Evolutionary conservation across 2,113 vertebrate genomes (phyloP), one percentile per base, ranked within the genome.

Genomic region (Gnathonemus longibarbis): DNA sequence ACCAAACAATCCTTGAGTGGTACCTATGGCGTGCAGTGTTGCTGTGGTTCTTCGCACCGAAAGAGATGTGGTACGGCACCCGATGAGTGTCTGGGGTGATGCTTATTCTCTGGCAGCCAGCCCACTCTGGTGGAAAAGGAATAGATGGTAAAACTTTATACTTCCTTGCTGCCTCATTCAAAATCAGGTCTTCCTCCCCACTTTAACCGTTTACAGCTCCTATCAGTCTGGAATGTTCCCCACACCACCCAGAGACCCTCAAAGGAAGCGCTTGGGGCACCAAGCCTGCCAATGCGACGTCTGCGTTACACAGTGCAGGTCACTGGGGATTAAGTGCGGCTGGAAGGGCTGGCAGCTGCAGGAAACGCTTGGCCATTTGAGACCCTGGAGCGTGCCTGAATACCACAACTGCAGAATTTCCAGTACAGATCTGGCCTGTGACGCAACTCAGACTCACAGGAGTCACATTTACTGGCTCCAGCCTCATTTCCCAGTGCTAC

Each of bases 21-120:
- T 92, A 98, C 97, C 97, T 97, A 91, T 97, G 97, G 53, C 97
- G 95, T 88, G 95, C 93, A 85, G 95, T 45, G 56, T 92, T 94
- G 91, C 94, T 95, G 84, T 95, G 93, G 87, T 95, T 95, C 93
- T 97, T 96, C 4, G 97, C 94, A 70, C 97, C 98, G 83, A 98
- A 98, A 87, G 97, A 98, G 94, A 99, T 98, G 94, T 98, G 98
- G 93, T 98, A 99, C 85, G 97, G 97, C 89, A 98, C 98, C 1
- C 96, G 96, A 77, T 99, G 98, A 1, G 97, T 98, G 93, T 99
- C 98, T 0, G 98, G 97, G 39, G 97, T 97, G 91, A 99, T 99
- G 48, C 95, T 94, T 87, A 99, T 98, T 89, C 97, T 95, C 92
- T 99, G 98, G 91, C 98, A 98, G 66, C 97, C 98, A 1, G 98